phyloP scores from a whole-genome alignment of 2,888 invertebrate species.

The Fragum sueziense region DNA sequence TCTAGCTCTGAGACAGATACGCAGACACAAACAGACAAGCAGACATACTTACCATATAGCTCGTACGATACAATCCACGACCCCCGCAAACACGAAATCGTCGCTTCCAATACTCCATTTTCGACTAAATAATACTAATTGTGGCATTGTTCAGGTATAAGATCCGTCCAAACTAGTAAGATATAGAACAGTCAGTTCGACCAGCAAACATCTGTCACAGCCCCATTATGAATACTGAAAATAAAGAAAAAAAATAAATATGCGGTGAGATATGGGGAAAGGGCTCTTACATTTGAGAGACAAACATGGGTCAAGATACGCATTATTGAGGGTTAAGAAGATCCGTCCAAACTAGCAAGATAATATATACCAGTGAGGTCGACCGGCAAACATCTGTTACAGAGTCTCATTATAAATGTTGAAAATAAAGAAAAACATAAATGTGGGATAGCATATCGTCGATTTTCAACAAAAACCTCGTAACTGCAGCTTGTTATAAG shows the following conservation, averaged over 20 bases:
- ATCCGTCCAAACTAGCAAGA: no score
- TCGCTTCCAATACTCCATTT: slow-evolving; percentile 96
- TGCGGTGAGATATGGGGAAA: no score
- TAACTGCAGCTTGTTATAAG: no score
- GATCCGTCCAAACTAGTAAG: neutral
- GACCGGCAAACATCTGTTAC: no score
- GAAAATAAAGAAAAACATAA: no score
- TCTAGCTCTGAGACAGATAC: no score
- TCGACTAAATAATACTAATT: slow-evolving; percentile 92
- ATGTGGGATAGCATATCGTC: no score
- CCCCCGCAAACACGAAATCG: slow-evolving; percentile 93
- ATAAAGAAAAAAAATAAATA: neutral
- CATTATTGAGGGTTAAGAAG: no score
- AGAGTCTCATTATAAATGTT: no score
- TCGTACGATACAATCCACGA: slow-evolving; percentile 83
- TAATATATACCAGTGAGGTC: no score
- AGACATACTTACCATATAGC: slow-evolving; percentile 82
- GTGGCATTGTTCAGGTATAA: slow-evolving; percentile 87
- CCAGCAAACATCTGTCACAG: neutral
- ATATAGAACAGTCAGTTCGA: neutral
- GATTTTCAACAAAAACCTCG: no score
- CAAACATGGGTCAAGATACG: neutral
- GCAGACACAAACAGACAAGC: neutral
- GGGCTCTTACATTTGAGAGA: no score
- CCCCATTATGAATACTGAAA: neutral